A percentile compares a stretch with the other conserved stretches of the same genome.
Evolutionary conservation across 2,888 invertebrate species (phyloP).

Genomic region (Archips xylosteana): DNA sequence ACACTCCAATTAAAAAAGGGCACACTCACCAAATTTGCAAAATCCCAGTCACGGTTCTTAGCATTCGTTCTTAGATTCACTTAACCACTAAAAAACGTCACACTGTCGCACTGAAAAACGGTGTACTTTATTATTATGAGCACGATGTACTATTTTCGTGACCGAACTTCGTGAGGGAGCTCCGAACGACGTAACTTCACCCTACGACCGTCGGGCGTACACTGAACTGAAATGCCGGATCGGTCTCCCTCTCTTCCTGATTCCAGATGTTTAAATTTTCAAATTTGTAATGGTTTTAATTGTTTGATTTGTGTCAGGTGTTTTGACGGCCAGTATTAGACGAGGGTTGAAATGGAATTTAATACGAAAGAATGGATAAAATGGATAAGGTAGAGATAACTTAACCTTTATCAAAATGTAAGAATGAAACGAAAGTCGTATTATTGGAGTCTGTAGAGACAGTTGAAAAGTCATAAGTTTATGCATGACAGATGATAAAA

Average conservation of each 20-base stretch:
- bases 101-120: conserved; percentile 29
- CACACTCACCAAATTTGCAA: conserved; percentile 34
- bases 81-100: conserved; percentile 19
- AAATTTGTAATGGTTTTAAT: conserved; percentile 32
- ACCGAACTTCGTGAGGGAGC: conserved; percentile 32
- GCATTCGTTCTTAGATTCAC: conserved; percentile 21
- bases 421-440: not conserved
- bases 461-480: not conserved
- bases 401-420: not conserved
- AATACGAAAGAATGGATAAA: not conserved
- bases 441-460: not conserved
- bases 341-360: conserved; percentile 4
- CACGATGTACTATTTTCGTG: conserved; percentile 38
- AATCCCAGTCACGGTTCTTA: conserved; percentile 26
- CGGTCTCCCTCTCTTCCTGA: conserved; percentile 35
- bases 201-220: conserved; percentile 49
- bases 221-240: conserved; percentile 54
- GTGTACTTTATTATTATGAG: conserved; percentile 4
- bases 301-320: conserved; percentile 37
- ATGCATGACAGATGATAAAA: not conserved
- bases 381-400: not conserved
- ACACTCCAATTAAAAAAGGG: conserved; percentile 30
- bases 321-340: conserved; percentile 23
- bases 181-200: conserved; percentile 2
- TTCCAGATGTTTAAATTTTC: conserved; percentile 39